Evolutionary conservation across 2,797 vertebrate species (phyloP).

Genomic region (Arnoldichthys spilopterus): DNA sequence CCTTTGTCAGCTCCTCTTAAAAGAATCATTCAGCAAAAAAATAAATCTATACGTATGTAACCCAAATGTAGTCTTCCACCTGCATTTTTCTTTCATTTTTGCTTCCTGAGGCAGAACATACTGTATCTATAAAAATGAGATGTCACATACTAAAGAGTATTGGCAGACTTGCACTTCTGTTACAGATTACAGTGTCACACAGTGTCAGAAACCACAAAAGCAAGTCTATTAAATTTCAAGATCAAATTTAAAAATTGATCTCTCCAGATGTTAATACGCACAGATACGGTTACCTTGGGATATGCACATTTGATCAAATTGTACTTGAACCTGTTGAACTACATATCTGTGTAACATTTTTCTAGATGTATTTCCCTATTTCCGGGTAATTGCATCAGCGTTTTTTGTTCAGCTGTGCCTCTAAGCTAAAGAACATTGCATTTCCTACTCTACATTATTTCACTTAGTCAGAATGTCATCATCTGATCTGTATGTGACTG

Average conservation of each 20-base stretch:
- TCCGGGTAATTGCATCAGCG: too few species aligned
- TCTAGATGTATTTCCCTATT: too few species aligned
- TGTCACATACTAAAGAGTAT: background rate
- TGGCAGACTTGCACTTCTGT: background rate
- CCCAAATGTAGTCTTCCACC: background rate
- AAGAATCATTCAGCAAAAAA: background rate
- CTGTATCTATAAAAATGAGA: background rate
- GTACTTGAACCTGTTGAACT: too few species aligned
- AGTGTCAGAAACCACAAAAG: background rate
- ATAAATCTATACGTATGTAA: too few species aligned
- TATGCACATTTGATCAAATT: too few species aligned
- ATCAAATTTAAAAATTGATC: too few species aligned
- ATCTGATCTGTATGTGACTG: slow-evolving; percentile 59
- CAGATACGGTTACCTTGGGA: too few species aligned
- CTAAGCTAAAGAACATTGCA: background rate
- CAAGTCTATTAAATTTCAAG: too few species aligned
- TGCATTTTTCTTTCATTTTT: too few species aligned
- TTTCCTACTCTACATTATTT: background rate
- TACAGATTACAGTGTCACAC: background rate
- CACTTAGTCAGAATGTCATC: slow-evolving; percentile 50
- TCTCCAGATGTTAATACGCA: too few species aligned
- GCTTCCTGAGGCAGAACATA: background rate
- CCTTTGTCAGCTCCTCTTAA: background rate
- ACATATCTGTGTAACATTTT: too few species aligned
- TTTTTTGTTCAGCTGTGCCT: too few species aligned